These are phyloP conservation scores for Caenorhabditis latens DNA, from an alignment of 1,140 invertebrate species.

Conservation along the genomic window DNA sequence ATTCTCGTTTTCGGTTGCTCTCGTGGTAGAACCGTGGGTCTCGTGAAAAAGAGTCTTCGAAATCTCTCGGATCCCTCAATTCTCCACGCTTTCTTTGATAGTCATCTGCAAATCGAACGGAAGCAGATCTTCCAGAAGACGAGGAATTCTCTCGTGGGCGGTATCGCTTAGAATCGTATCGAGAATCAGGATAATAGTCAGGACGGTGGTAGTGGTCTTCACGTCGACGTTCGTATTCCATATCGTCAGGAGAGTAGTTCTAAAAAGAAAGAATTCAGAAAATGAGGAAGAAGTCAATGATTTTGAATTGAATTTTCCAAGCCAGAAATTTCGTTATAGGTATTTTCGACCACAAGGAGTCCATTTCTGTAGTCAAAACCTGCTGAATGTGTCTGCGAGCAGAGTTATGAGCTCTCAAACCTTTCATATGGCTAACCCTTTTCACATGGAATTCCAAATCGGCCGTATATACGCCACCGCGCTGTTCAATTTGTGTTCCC, in stretches of 20 bases:
- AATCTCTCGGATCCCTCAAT: not conserved
- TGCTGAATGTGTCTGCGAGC: no score
- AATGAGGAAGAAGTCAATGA: no score
- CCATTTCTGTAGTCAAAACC: no score
- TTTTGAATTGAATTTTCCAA: no score
- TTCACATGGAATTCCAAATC: no score
- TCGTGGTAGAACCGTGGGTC: no score
- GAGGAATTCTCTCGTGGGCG: slow-evolving; percentile 8
- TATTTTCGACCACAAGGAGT: not conserved
- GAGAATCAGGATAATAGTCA: not conserved
- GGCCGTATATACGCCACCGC: no score
- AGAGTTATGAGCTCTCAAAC: no score
- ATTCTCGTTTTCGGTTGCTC: no score
- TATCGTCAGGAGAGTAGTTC: not conserved
- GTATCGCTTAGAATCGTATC: not conserved
- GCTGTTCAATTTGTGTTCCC: no score
- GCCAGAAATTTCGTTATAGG: no score
- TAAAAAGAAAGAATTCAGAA: not conserved
- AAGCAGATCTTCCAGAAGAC: slow-evolving; percentile 27
- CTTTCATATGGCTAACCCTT: no score
- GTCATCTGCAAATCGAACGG: slow-evolving; percentile 3
- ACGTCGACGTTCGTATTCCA: not conserved
- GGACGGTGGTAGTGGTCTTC: not conserved
- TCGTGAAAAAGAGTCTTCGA: not conserved
- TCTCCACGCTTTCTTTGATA: not conserved